phyloP scores from a whole-genome alignment of 2,113 vertebrate species.

The Podiceps cristatus region DNA sequence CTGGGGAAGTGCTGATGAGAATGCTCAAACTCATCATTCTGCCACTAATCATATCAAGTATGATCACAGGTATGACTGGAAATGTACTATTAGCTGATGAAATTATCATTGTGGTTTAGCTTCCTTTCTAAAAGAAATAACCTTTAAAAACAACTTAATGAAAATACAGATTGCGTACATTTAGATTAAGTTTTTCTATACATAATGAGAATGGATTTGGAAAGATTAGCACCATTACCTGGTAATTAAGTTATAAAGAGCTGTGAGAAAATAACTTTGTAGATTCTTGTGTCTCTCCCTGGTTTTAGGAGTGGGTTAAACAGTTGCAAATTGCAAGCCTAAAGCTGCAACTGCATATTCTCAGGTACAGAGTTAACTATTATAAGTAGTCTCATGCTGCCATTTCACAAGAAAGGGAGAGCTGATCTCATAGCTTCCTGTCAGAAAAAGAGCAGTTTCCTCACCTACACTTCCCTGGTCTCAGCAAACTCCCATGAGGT shows the following conservation, averaged over 20 bases:
- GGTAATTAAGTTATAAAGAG: neutral
- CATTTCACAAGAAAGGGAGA: neutral
- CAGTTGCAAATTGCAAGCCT: neutral
- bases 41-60: conserved; percentile 96
- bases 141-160: neutral
- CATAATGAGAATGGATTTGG: neutral
- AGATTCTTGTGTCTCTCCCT: neutral
- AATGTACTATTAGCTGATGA: neutral
- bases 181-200: neutral
- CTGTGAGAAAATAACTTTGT: neutral
- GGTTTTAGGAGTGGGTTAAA: neutral
- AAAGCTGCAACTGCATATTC: neutral
- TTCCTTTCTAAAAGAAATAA: neutral
- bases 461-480: neutral
- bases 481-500: neutral
- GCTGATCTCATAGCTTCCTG: neutral
- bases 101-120: neutral
- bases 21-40: conserved; percentile 98
- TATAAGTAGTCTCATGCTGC: neutral
- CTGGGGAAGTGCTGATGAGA: conserved; percentile 94
- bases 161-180: neutral
- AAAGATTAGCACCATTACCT: neutral
- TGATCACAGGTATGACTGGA: conserved; percentile 90
- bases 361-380: neutral
- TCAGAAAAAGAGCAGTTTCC: neutral